Percentiles rank a stretch among this genome's conserved stretches.
Evolutionary conservation across 2,797 vertebrate species (phyloP).

Genomic region (Calcarius lapponicus): DNA sequence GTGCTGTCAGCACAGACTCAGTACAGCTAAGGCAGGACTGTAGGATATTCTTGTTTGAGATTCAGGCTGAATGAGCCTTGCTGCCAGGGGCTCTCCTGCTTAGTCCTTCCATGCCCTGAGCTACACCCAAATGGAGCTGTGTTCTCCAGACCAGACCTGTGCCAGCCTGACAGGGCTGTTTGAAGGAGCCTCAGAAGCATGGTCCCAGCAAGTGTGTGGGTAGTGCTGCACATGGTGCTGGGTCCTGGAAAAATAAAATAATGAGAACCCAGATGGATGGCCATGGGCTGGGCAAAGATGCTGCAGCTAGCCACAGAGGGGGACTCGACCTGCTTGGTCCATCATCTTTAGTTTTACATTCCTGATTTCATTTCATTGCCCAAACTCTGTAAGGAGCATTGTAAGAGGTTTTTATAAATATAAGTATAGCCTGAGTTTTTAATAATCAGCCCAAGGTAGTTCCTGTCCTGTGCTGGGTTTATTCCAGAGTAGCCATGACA

Average conservation of each 20-base stretch:
- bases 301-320: not conserved
- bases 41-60: not conserved
- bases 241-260: not conserved
- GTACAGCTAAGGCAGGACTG: not conserved
- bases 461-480: not conserved
- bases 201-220: not conserved
- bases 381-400: not conserved
- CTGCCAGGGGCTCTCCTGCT: not conserved
- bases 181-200: not conserved
- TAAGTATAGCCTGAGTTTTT: not conserved
- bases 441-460: not conserved
- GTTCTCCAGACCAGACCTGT: not conserved
- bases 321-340: not conserved
- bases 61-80: not conserved
- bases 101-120: not conserved
- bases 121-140: not conserved
- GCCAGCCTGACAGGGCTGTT: not conserved
- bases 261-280: not conserved
- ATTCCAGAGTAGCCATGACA: accelerated
- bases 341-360: not conserved
- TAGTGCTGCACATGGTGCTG: not conserved
- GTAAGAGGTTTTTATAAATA: not conserved
- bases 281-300: not conserved
- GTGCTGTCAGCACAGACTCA: accelerated
- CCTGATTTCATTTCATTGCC: not conserved